Percentiles rank a stretch among this genome's conserved stretches.
Conservation (phyloP, 2,888 invertebrate genomes). For the Luperina nickerlii region DNA sequence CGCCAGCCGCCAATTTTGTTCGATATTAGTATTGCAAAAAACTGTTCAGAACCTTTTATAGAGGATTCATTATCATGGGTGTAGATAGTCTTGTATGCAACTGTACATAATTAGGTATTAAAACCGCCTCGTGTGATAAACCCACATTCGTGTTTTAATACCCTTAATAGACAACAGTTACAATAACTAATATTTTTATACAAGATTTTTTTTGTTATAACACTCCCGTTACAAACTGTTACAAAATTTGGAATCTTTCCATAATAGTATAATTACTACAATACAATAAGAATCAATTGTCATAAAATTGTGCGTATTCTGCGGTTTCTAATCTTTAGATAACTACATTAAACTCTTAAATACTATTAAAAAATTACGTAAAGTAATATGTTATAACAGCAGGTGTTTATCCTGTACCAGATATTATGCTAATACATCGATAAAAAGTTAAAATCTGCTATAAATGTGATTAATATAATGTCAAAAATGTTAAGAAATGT, state of each 20-base stretch:
- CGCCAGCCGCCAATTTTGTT: no score
- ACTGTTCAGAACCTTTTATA: no score
- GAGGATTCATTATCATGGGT: no score
- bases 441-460: background rate
- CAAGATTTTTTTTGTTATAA: background rate
- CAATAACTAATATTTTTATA: background rate
- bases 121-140: no score
- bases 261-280: constrained; percentile 12
- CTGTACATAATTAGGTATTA: no score
- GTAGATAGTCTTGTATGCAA: no score
- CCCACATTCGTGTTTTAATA: no score
- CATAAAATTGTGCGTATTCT: background rate
- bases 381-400: constrained; percentile 28
- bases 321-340: constrained; percentile 12
- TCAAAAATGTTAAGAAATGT: background rate
- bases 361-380: constrained; percentile 27
- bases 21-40: no score
- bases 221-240: constrained; percentile 36
- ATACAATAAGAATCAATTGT: background rate
- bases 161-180: no score
- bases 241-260: constrained; percentile 17
- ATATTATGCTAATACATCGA: constrained; percentile 36
- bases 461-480: background rate
- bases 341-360: constrained; percentile 28
- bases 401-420: constrained; percentile 4